phyloP scores from a whole-genome alignment of 2,888 invertebrate genomes.

The Ornithoptera priamus region DNA sequence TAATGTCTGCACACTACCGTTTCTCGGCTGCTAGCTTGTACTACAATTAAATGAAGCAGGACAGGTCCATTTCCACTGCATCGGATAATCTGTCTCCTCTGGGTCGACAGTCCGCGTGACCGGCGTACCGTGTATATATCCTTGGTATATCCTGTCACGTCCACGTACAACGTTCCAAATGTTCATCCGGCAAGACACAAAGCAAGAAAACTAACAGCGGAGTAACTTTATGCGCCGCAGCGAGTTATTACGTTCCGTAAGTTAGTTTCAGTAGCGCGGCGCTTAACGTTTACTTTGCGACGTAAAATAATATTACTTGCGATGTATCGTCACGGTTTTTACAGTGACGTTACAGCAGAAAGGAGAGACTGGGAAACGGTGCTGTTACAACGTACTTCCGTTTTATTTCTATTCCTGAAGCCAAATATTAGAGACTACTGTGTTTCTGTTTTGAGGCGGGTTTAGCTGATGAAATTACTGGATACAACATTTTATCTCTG shows the following conservation, averaged over 20 bases:
- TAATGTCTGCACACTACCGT: too few species aligned
- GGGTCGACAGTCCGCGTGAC: too few species aligned
- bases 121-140: too few species aligned
- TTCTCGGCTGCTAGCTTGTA: too few species aligned
- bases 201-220: constrained; percentile 26
- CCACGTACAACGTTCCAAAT: constrained; percentile 12
- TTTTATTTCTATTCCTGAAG: not conserved
- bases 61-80: too few species aligned
- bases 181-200: constrained; percentile 28
- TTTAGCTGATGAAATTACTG: too few species aligned
- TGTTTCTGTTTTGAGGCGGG: too few species aligned
- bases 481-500: too few species aligned
- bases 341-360: constrained; percentile 17
- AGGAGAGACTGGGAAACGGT: constrained; percentile 10
- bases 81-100: too few species aligned
- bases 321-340: constrained; percentile 29
- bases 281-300: constrained; percentile 1
- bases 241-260: constrained; percentile 48
- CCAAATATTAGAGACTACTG: too few species aligned
- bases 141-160: too few species aligned
- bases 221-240: constrained; percentile 35
- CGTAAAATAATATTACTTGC: constrained; percentile 35
- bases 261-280: constrained; percentile 39
- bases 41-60: too few species aligned
- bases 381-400: not conserved